Percentiles rank a stretch among this genome's conserved stretches.
phyloP scores from a whole-genome alignment of 2,888 invertebrate species.

The Agrilus cyanescens region DNA sequence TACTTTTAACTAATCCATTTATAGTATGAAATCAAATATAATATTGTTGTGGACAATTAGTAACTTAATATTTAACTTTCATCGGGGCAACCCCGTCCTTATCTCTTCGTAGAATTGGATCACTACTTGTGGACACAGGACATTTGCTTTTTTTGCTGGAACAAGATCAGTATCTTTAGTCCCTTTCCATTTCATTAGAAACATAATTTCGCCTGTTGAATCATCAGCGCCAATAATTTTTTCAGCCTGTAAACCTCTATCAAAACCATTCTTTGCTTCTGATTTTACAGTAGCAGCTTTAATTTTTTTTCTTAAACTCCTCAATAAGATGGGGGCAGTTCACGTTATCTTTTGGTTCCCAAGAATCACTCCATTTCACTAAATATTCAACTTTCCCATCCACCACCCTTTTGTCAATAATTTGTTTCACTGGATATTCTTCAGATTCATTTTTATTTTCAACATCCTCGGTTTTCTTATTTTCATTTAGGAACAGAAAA shows the following conservation, averaged over 20 bases:
- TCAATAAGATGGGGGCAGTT: slow-evolving; percentile 74
- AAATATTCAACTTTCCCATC: slow-evolving; percentile 63
- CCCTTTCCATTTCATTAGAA: slow-evolving; percentile 89
- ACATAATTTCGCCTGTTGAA: slow-evolving; percentile 73
- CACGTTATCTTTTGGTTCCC: slow-evolving; percentile 82
- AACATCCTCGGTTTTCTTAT: no score
- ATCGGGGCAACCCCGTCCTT: slow-evolving; percentile 84
- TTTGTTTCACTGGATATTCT: slow-evolving; percentile 61
- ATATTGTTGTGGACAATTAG: not conserved
- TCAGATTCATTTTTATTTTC: slow-evolving; percentile 29
- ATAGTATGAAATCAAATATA: not conserved
- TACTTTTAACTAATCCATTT: not conserved
- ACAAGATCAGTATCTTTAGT: slow-evolving; percentile 92
- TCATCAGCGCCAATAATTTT: slow-evolving; percentile 78
- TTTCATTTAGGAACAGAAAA: no score
- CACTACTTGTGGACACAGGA: slow-evolving; percentile 87
- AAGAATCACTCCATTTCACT: slow-evolving; percentile 73
- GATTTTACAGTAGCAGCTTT: slow-evolving; percentile 12
- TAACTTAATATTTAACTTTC: slow-evolving; percentile 19
- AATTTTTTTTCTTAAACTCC: slow-evolving; percentile 50
- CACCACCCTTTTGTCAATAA: slow-evolving; percentile 50
- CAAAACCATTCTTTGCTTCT: slow-evolving; percentile 53
- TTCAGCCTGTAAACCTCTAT: slow-evolving; percentile 70
- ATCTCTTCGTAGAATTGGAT: slow-evolving; percentile 92
- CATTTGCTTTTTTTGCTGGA: slow-evolving; percentile 79